Conservation (phyloP, 2,113 vertebrate species). For the Marcusenius ussheri region DNA sequence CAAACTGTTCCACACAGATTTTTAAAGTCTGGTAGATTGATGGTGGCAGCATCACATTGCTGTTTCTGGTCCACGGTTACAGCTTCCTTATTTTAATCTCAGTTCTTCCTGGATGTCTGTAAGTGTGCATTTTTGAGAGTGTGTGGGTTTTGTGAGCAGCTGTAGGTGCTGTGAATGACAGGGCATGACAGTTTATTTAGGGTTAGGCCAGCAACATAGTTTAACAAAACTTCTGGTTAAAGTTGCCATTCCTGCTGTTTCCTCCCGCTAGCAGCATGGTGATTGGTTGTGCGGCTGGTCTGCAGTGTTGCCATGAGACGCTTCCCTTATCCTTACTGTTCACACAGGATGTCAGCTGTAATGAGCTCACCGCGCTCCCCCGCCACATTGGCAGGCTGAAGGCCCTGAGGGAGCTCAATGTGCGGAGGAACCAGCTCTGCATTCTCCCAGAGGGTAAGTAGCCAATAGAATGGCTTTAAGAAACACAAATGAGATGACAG, state of each 20-base stretch:
- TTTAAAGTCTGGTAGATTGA: background rate
- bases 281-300: background rate
- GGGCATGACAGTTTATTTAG: background rate
- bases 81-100: background rate
- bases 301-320: background rate
- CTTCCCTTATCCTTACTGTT: constrained; percentile 21
- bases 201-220: background rate
- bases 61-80: background rate
- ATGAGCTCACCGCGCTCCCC: constrained; percentile 84
- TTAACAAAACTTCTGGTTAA: background rate
- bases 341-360: constrained; percentile 88
- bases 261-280: background rate
- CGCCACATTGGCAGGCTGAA: constrained; percentile 81
- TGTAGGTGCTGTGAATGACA: background rate
- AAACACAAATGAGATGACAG: background rate
- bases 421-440: constrained; percentile 84
- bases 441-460: constrained; percentile 84
- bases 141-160: background rate
- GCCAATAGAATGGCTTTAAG: background rate
- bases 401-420: constrained; percentile 79
- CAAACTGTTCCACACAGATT: background rate
- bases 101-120: background rate
- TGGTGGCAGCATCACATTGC: background rate
- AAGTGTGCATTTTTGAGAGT: background rate
- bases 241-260: background rate